Percentiles rank a stretch among this genome's conserved stretches.
Evolutionary conservation across 2,888 invertebrate species (phyloP).

Genomic region (Steinernema hermaphroditum): DNA sequence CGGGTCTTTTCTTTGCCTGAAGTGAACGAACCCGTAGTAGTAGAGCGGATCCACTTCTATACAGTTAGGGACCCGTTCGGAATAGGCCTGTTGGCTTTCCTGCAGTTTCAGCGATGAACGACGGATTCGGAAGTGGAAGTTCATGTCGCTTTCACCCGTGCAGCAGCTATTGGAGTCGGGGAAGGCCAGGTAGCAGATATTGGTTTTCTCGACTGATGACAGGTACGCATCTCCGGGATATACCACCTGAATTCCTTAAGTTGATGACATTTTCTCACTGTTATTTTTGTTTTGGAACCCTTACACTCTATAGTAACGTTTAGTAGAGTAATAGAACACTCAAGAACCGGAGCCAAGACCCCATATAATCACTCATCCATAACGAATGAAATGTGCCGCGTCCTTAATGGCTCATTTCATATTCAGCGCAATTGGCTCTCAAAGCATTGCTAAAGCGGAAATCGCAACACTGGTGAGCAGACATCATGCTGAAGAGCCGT

Average conservation of each 20-base stretch:
- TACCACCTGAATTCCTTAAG: conserved; percentile 72
- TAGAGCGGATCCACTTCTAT: conserved; percentile 17
- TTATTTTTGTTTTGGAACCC: too few relatives aligned
- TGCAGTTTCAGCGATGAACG: conserved; percentile 30
- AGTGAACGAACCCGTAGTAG: conserved; percentile 92
- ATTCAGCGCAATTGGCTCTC: too few relatives aligned
- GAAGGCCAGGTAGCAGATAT: conserved; percentile 94
- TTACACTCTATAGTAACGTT: too few relatives aligned
- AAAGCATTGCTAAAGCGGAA: too few relatives aligned
- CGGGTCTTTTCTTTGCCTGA: conserved; percentile 91
- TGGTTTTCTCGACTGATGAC: conserved; percentile 70
- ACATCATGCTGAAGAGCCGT: too few relatives aligned
- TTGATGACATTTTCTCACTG: conserved; percentile 35
- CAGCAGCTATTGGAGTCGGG: conserved; percentile 95
- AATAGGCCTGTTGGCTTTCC: conserved; percentile 20
- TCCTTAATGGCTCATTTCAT: too few relatives aligned
- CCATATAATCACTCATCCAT: too few relatives aligned
- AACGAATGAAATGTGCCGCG: too few relatives aligned
- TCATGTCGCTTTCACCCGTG: conserved; percentile 85
- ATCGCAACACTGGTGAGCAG: too few relatives aligned
- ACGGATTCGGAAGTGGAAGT: conserved; percentile 89
- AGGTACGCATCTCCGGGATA: conserved; percentile 78
- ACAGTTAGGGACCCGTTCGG: conserved; percentile 35
- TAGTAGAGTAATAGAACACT: conserved; percentile 37
- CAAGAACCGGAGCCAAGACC: conserved; percentile 1